Percentiles rank a stretch among this genome's conserved stretches.
phyloP scores from a whole-genome alignment of 2,888 invertebrate species.

The Sphaerophoria rueppellii region DNA sequence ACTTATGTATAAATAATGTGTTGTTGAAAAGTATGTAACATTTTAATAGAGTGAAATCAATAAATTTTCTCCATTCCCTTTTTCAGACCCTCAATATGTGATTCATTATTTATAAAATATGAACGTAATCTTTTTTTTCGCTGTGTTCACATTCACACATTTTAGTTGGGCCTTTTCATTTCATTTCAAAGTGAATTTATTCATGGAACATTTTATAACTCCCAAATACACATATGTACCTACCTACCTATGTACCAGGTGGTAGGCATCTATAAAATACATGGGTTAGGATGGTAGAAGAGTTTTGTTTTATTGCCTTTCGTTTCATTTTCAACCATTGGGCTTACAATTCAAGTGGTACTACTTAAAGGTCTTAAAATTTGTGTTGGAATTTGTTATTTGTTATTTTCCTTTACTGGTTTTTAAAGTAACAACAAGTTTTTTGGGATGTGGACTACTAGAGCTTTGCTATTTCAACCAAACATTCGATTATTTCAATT shows the following conservation, averaged over 20 bases:
- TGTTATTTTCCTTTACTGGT: too few species aligned
- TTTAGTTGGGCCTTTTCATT: conserved; percentile 27
- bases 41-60: conserved; percentile 35
- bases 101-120: conserved; percentile 31
- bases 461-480: too few species aligned
- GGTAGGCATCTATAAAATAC: background rate
- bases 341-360: too few species aligned
- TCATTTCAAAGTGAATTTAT: conserved; percentile 25
- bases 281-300: too few species aligned
- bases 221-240: background rate
- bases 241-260: conserved; percentile 6
- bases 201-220: conserved; percentile 29
- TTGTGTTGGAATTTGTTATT: too few species aligned
- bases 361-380: too few species aligned
- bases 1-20: background rate
- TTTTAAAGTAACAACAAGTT: too few species aligned
- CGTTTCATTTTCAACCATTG: too few species aligned
- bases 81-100: background rate
- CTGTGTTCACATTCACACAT: conserved; percentile 14
- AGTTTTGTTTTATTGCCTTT: too few species aligned
- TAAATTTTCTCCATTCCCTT: conserved; percentile 3
- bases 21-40: conserved; percentile 28
- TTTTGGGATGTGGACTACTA: too few species aligned
- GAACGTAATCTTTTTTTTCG: conserved; percentile 1
- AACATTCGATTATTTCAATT: too few species aligned